A percentile compares a stretch with the other conserved stretches of the same genome.
Conservation (phyloP, 2,113 vertebrate species). For the Ornithorhynchus anatinus region DNA sequence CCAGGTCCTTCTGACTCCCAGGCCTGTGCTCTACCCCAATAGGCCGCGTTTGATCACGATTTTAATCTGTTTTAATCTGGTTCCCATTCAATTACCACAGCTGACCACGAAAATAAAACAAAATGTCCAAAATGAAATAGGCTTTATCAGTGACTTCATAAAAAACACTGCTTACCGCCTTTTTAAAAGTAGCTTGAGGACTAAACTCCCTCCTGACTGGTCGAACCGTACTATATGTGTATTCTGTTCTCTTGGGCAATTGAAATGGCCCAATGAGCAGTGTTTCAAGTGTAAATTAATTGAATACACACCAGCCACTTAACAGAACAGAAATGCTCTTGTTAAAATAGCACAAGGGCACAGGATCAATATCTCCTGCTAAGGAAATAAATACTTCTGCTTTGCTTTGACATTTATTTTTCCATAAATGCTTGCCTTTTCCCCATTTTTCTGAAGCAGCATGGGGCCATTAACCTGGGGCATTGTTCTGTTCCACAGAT, state of each 20-base stretch:
- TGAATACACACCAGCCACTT: conserved; percentile 35
- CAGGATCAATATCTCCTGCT: conserved; percentile 46
- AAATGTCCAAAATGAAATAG: conserved; percentile 30
- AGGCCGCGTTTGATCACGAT: too few relatives aligned
- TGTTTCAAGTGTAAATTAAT: conserved; percentile 43
- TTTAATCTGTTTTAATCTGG: too few relatives aligned
- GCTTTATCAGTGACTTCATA: too few relatives aligned
- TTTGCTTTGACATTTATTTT: conserved; percentile 41
- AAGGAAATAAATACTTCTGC: conserved; percentile 38
- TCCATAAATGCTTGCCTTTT: neutral
- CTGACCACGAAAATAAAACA: conserved; percentile 16
- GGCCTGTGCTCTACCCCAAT: too few relatives aligned
- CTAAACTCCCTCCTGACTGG: too few relatives aligned
- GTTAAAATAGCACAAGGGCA: conserved; percentile 38
- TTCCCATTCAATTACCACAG: too few relatives aligned
- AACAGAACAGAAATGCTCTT: conserved; percentile 34
- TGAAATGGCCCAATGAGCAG: neutral
- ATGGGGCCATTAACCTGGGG: neutral
- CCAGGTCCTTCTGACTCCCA: too few relatives aligned
- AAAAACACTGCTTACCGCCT: neutral
- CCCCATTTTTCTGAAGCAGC: conserved; percentile 4
- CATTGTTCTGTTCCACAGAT: neutral
- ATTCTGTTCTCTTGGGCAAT: neutral
- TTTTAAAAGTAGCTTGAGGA: too few relatives aligned
- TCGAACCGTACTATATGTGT: too few relatives aligned